Evolutionary conservation across 2,113 vertebrate species (phyloP), one percentile per base, ranked within the genome.

Genomic region (Coracopsis vasa): DNA sequence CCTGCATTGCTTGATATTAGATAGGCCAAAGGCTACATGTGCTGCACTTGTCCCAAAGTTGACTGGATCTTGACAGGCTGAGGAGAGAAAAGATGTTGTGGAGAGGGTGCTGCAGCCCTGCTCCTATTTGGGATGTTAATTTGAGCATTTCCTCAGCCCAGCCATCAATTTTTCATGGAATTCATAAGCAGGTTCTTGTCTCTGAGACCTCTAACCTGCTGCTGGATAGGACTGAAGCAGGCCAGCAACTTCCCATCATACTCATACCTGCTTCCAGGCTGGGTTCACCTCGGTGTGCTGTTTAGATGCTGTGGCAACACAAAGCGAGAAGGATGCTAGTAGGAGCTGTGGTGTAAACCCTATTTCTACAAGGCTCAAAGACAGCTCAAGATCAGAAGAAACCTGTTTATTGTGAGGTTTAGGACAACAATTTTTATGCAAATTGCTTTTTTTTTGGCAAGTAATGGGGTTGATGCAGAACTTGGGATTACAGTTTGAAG

Each of bases 391-490:
- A 67, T 86, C 71, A 66, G 83, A 90, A 91, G 90, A 87, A 94
- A 91, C 16, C 69, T 87, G 91, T 97, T 97, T 97, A 97, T 97
- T 97, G 90, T 92, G 96, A 95, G 84, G 86, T 70, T 95, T 85
- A 79, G 90, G 89, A 80, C 86, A 88, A 70, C 69, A 90, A 84
- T 70, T 91, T 77, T 69, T 29, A 95, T 72, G 93, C 70, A 90
- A 92, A 92, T 80, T 60, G 54, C 2, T 11, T 39, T 62, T 82
- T 70, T 94, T 94, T 92, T 79, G 80, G 64, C 77, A 93, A 88
- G 51, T 79, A 82, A 53, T 20, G 42, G 73, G 44, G 67, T 71
- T 45, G 50, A 50, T 89, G 91, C 82, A 90, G 53, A 92, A 77
- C 11, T 88, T 61, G 35, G 25, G 65, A 44, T 88, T 91, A 78